Evolutionary conservation across 2,113 vertebrate genomes (phyloP).

Genomic region (Ceuthmochares aereus): DNA sequence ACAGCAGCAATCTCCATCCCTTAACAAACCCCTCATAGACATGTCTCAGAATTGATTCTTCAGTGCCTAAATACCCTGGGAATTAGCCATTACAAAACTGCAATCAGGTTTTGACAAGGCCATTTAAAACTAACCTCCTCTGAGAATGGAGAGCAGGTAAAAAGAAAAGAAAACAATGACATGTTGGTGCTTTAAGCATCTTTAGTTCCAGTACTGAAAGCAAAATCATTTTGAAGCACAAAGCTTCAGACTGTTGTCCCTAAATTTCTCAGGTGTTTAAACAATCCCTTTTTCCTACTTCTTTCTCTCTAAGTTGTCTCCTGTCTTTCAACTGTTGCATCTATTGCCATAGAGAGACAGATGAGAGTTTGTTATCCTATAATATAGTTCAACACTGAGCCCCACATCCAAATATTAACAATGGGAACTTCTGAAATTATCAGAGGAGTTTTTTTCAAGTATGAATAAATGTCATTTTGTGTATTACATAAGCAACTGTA

Average conservation of each 20-base stretch:
- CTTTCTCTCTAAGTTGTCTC: neutral
- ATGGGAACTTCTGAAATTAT: neutral
- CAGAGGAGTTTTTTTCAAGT: neutral
- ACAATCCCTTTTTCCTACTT: neutral
- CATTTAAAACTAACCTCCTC: constrained; percentile 49
- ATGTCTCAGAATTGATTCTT: constrained; percentile 51
- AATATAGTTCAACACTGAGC: neutral
- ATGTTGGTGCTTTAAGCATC: neutral
- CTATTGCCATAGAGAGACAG: neutral
- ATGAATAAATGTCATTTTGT: neutral
- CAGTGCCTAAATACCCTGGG: constrained; percentile 41
- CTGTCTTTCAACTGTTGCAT: neutral
- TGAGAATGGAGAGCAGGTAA: constrained; percentile 10
- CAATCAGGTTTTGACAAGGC: constrained; percentile 64
- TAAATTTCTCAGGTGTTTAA: neutral
- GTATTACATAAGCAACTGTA: neutral
- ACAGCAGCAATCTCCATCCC: constrained; percentile 28
- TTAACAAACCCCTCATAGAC: constrained; percentile 30
- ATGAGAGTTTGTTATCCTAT: neutral
- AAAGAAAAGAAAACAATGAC: constrained; percentile 21
- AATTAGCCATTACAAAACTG: constrained; percentile 56
- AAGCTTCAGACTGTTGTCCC: neutral
- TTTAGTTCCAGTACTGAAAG: constrained; percentile 14
- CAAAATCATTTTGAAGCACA: constrained; percentile 6
- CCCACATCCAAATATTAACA: neutral